Percentiles rank a stretch among this genome's conserved stretches.
Conservation (phyloP, 2,113 vertebrate species). For the Puma concolor region DNA sequence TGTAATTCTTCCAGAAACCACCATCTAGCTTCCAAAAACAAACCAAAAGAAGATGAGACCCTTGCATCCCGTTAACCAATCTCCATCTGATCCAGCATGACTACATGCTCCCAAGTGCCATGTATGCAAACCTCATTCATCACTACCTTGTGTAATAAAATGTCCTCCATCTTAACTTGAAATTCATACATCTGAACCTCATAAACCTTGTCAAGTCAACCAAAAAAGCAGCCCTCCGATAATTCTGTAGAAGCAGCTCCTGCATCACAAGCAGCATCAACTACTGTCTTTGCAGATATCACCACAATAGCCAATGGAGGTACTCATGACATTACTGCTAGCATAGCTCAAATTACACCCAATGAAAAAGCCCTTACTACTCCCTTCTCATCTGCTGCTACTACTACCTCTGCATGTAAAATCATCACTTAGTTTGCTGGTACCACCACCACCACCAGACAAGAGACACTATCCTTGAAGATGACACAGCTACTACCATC, state of each 20-base stretch:
- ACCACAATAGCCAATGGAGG: neutral
- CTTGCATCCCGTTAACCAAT: neutral
- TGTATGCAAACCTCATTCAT: neutral
- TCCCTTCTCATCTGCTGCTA: neutral
- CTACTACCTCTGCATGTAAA: neutral
- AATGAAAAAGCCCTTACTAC: neutral
- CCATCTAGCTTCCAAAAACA: neutral
- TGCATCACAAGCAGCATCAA: neutral
- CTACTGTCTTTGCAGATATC: neutral
- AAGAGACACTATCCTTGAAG: neutral
- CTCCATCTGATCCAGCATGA: neutral
- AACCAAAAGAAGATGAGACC: neutral
- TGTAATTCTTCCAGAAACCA: neutral
- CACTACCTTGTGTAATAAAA: neutral
- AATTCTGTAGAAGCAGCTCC: neutral
- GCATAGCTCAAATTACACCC: neutral
- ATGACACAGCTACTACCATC: neutral
- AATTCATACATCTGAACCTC: neutral
- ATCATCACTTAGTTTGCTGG: neutral
- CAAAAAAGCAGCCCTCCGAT: neutral
- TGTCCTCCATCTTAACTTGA: neutral
- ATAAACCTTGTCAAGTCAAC: neutral
- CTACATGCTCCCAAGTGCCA: neutral
- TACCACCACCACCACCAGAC: neutral
- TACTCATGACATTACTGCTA: neutral